Evolutionary conservation across 2,797 vertebrate species (phyloP), one percentile per base, ranked within the genome.

Genomic region (Geotria australis): DNA sequence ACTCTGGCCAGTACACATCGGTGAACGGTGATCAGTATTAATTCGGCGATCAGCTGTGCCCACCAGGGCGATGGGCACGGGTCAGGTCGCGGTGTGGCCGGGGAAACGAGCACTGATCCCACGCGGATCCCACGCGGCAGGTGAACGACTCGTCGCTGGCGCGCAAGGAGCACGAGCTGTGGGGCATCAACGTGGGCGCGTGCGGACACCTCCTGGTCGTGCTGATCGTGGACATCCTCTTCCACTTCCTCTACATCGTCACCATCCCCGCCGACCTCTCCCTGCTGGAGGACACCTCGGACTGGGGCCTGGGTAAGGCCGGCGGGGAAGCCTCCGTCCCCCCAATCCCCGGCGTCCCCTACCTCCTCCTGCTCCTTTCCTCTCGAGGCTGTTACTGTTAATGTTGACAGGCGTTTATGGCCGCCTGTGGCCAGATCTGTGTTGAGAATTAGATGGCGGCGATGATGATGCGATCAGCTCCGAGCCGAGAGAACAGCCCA

Each of bases 191-290:
- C 1, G 47, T 75, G 51, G 74, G 76, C 6, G 84, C 78, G 0
- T 59, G 76, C 8, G 59, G 74, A 58, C 71, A 91, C 3, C 65
- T 79, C 55, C 73, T 62, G 11, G 66, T 71, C 58, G 63, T 95
- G 14, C 2, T 79, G 0, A 63, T 73, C 0, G 79, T 94, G 65
- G 82, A 85, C 49, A 10, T 81, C 65, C 74, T 91, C 65, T 83
- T 94, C 65, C 86, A 96, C 59, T 94, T 84, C 71, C 77, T 94
- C 75, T 96, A 93, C 72, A 85, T 96, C 70, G 77, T 85, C 61
- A 81, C 80, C 68, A 80, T 96, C 59, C 85, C 89, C 15, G 70
- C 66, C 0, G 86, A 94, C 70, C 63, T 81, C 65, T 86, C 81
- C 70, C 78, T 91, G 1, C 63, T 79, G 48, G 81, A 62, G 62